phyloP scores from a whole-genome alignment of 2,113 vertebrate species.

The Heterochromis multidens region DNA sequence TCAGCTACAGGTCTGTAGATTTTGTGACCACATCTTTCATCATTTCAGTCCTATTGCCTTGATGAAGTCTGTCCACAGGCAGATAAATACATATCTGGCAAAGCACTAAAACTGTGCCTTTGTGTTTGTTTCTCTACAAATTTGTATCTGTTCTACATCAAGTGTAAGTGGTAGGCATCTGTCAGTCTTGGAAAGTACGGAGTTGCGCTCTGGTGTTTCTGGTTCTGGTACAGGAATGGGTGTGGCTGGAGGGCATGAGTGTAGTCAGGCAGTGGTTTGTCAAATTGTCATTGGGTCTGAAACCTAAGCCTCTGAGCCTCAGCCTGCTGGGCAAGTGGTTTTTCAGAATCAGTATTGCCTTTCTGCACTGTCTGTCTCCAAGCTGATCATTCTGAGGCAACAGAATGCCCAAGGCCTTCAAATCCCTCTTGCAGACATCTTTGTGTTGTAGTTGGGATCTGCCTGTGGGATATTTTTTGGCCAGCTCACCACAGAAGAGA shows the following conservation, averaged over 20 bases:
- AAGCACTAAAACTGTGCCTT: not conserved
- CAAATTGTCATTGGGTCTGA: too few species aligned
- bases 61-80: not conserved
- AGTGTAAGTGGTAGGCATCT: not conserved
- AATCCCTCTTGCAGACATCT: not conserved
- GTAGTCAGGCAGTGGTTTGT: not conserved
- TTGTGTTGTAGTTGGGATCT: not conserved
- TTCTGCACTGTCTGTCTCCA: not conserved
- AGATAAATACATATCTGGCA: not conserved
- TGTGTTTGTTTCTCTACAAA: not conserved
- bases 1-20: not conserved
- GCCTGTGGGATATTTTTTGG: not conserved
- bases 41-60: not conserved
- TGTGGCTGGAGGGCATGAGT: not conserved
- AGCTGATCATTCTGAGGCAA: not conserved
- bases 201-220: not conserved
- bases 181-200: not conserved
- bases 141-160: not conserved
- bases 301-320: too few species aligned
- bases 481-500: too few species aligned
- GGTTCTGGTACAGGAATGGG: not conserved
- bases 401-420: not conserved
- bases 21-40: not conserved
- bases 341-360: not conserved
- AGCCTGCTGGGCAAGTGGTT: not conserved